Base-by-base conservation (phyloP, 2,888 invertebrate genomes). In the Empis stercorea region DNA sequence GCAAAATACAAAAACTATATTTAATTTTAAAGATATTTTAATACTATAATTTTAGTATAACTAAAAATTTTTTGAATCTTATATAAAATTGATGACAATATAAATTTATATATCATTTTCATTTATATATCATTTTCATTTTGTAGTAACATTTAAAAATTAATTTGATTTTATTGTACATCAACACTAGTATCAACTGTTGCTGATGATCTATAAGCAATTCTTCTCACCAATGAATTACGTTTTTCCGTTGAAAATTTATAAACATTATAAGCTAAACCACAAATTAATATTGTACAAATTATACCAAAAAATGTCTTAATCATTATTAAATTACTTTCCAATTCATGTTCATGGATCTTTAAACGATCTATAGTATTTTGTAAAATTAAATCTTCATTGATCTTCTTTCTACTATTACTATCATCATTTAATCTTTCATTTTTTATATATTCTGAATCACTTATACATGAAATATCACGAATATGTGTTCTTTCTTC, bases 401-500 rank as follows among this genome's bases (percentile, higher is more conserved):
- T 38, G n/a, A n/a, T n/a, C n/a, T n/a, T n/a, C n/a, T n/a, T n/a
- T n/a, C n/a, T n/a, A n/a, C n/a, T n/a, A n/a, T n/a, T n/a, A n/a
- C n/a, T n/a, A n/a, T 46, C 15, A 15, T 45, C 46, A 17, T 38
- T 52, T 7, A 47, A 37, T 2, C 53, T 52, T 20, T 41, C 49
- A 23, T 53, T 37, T 14, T n/a, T 14, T 13, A 10, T 32, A 9
- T 13, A 11, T 13, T 20, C 10, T 27, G 15, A 16, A n/a, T 7
- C 11, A 41, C 59, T 63, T 10, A 59, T 48, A 52, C 67, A 68
- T 39, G 61, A 59, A 1, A 68, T 65, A 41, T 67, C 67, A 0
- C 66, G 61, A 44, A 68, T 66, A 41, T 68, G 68, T 1, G 67
- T 61, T 14, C 52, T n/a, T n/a, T n/a, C n/a, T n/a, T n/a, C n/a